phyloP scores from a whole-genome alignment of 2,888 invertebrate species.

The Bugula neritina region DNA sequence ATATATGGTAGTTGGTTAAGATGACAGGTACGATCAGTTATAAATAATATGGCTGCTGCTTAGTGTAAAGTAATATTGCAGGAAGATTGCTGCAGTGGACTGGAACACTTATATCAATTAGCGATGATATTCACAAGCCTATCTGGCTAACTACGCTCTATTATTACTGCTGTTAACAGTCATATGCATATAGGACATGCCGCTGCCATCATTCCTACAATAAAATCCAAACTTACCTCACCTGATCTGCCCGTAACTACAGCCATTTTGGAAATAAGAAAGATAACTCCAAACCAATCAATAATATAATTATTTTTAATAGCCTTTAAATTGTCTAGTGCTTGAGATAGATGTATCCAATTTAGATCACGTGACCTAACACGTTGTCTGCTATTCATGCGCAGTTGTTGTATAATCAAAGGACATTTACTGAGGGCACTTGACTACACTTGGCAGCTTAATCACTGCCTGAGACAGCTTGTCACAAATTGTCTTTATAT shows the following conservation, averaged over 20 bases:
- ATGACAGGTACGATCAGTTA: no score
- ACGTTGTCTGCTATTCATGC: background rate
- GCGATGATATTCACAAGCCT: background rate
- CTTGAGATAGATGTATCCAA: background rate
- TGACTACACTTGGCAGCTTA: constrained; percentile 23
- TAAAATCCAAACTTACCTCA: background rate
- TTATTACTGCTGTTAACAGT: background rate
- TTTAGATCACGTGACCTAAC: constrained; percentile 21
- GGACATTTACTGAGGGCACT: constrained; percentile 15
- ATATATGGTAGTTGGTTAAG: no score
- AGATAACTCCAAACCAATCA: background rate
- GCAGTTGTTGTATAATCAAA: constrained; percentile 6
- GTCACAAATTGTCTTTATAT: constrained; percentile 23
- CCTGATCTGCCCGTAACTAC: no score
- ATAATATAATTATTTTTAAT: background rate
- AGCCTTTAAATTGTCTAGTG: background rate
- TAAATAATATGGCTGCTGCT: no score
- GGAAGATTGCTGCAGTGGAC: background rate
- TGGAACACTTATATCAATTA: constrained; percentile 25
- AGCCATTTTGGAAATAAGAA: background rate
- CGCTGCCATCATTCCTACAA: background rate
- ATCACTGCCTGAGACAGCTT: constrained; percentile 24
- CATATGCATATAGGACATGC: background rate
- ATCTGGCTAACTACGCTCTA: background rate
- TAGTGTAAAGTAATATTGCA: background rate